Base-by-base conservation (phyloP, 2,888 invertebrate species). In the Drosophila pseudotalamancana region DNA sequence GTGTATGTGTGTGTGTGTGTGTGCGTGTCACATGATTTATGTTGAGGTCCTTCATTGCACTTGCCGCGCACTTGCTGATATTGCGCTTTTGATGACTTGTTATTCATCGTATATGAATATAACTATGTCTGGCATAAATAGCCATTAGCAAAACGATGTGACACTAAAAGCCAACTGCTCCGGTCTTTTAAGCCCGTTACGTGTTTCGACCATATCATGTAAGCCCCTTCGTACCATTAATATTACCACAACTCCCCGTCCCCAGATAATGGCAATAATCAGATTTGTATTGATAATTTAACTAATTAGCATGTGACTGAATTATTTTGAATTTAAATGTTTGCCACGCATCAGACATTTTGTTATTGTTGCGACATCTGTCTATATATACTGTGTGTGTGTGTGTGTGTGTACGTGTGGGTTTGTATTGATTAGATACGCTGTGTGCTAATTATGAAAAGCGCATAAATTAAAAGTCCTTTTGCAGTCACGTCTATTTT, bases 301-400 rank as follows among this genome's bases (percentile, higher is more conserved):
- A 67, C 77, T 83, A 87, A 83, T 83, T 86, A 85, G 86, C 77
- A 87, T 79, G 67, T 49, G 57, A 87, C 83, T 85, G 87, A 77
- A 83, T 83, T 87, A 87, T 87, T 85, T 83, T 49, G 27, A 62
- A 72, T 81, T 77, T 54, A 62, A 61, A 70, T 63, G 66, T 66
- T 46, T 37, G 37, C 62, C 67, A 69, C 63, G 68, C 62, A 4
- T 29, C 46, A 66, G 29, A 25, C 61, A 71, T 73, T 76, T 54
- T 64, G 74, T 60, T 66, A 59, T 77, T 65, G 62, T 71, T 64
- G 46, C 60, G 35, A n/a, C 74, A 65, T 46, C 43, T 63, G 49
- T 11, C 11, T 27, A 14, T 11, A 5, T 12, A 27, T 12, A 29
- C n/a, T n/a, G n/a, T 27, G 16, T 34, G 51, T 56, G 14, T 21